Conservation (phyloP, 1,140 invertebrate genomes). For the Zophobas morio region DNA sequence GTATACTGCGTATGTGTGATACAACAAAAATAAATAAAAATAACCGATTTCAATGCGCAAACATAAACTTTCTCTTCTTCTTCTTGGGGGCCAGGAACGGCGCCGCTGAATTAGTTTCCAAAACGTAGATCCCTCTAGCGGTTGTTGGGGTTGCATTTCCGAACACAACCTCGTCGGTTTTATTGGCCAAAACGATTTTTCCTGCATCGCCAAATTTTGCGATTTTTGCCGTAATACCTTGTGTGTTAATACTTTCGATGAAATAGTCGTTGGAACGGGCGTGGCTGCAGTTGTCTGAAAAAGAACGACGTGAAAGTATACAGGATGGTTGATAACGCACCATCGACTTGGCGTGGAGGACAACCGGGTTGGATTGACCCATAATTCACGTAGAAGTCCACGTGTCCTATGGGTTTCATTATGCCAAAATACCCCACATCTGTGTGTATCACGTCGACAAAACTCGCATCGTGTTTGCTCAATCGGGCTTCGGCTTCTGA, state of each 20-base stretch:
- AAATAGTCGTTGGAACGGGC: slow-evolving; percentile 54
- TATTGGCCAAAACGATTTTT: slow-evolving; percentile 47
- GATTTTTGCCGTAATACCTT: slow-evolving; percentile 64
- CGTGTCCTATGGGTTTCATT: slow-evolving; percentile 73
- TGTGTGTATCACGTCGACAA: slow-evolving; percentile 92
- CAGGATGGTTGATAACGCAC: background rate
- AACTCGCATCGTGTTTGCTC: slow-evolving; percentile 82
- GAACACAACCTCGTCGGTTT: slow-evolving; percentile 41
- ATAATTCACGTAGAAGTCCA: slow-evolving; percentile 86
- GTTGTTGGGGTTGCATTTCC: slow-evolving; percentile 31
- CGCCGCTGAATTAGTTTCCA: slow-evolving; percentile 37
- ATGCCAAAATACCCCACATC: slow-evolving; percentile 71
- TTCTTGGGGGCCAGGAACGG: slow-evolving; percentile 46
- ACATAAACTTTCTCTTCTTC: slow-evolving; percentile 23
- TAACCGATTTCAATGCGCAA: too few relatives aligned
- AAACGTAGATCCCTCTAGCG: slow-evolving; percentile 49
- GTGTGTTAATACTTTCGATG: slow-evolving; percentile 64
- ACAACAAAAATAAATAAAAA: too few relatives aligned
- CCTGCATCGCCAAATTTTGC: slow-evolving; percentile 47
- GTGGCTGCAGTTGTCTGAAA: slow-evolving; percentile 59
- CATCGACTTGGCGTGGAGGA: slow-evolving; percentile 31
- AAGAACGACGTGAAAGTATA: background rate
- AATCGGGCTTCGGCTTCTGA: slow-evolving; percentile 73
- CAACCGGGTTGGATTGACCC: slow-evolving; percentile 71
- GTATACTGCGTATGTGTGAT: too few relatives aligned